Percentiles rank a stretch among this genome's conserved stretches.
Conservation (phyloP, 2,113 vertebrate genomes). For the Rhegmatorhina hoffmannsi region DNA sequence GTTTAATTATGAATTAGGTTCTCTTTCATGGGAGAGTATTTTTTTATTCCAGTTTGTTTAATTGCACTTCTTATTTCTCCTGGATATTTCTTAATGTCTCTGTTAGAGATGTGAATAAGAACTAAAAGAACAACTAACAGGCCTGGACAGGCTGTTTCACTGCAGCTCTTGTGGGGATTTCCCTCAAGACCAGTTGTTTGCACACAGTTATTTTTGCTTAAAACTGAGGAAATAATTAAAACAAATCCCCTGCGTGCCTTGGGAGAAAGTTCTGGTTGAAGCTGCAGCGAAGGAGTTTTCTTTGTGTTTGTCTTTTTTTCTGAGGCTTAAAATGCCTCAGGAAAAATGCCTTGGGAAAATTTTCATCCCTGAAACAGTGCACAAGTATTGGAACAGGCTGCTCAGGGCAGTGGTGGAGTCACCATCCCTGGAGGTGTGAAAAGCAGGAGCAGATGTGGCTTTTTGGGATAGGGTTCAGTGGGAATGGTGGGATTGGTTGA, state of each 20-base stretch:
- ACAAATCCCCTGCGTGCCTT: slow-evolving; percentile 33
- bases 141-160: not conserved
- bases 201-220: slow-evolving; percentile 58
- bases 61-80: not conserved
- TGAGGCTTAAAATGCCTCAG: not conserved
- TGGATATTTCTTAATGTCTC: not conserved
- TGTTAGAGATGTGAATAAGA: not conserved
- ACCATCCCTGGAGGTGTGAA: not conserved
- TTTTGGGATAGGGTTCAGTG: not conserved
- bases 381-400: not conserved
- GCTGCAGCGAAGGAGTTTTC: not conserved
- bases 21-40: not conserved
- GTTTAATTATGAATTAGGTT: not conserved
- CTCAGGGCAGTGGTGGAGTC: not conserved
- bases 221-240: slow-evolving; percentile 67
- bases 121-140: not conserved
- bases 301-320: not conserved
- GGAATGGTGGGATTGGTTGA: not conserved
- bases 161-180: not conserved
- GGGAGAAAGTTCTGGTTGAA: not conserved
- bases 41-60: not conserved
- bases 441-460: not conserved
- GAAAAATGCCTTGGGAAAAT: not conserved
- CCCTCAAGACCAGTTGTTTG: slow-evolving; percentile 39
- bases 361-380: not conserved